Conservation (phyloP, 2,888 invertebrate genomes). For the Matsumyia berberina region DNA sequence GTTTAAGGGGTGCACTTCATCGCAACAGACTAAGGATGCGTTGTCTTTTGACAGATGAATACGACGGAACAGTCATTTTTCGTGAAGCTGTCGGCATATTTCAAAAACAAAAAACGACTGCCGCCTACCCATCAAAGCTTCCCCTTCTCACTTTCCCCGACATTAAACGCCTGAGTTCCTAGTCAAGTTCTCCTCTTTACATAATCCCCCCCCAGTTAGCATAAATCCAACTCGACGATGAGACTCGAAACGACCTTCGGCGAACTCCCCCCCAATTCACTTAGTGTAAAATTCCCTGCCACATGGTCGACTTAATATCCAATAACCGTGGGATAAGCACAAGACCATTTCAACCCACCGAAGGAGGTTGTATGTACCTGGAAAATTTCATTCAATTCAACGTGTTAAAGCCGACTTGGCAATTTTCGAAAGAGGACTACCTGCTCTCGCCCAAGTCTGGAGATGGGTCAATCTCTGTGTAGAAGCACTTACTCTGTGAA, state of each 20-base stretch:
- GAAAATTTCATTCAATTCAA: background rate
- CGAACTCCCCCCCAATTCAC: background rate
- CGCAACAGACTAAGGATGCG: too few species aligned
- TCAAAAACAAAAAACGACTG: too few species aligned
- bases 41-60: too few species aligned
- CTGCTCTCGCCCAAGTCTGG: background rate
- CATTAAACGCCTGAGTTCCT: too few species aligned
- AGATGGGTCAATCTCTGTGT: background rate
- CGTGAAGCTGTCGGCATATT: too few species aligned
- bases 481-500: constrained; percentile 5
- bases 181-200: too few species aligned
- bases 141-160: too few species aligned
- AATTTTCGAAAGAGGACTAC: constrained; percentile 4
- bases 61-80: too few species aligned
- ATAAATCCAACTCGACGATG: background rate
- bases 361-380: background rate
- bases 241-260: background rate
- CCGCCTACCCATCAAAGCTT: too few species aligned
- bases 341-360: background rate
- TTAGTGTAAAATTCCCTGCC: background rate
- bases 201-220: too few species aligned
- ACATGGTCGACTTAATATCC: background rate
- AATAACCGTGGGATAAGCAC: background rate
- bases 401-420: background rate
- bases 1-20: too few species aligned